Base-by-base conservation (phyloP, 2,797 vertebrate species). In the Distichodus sexfasciatus region DNA sequence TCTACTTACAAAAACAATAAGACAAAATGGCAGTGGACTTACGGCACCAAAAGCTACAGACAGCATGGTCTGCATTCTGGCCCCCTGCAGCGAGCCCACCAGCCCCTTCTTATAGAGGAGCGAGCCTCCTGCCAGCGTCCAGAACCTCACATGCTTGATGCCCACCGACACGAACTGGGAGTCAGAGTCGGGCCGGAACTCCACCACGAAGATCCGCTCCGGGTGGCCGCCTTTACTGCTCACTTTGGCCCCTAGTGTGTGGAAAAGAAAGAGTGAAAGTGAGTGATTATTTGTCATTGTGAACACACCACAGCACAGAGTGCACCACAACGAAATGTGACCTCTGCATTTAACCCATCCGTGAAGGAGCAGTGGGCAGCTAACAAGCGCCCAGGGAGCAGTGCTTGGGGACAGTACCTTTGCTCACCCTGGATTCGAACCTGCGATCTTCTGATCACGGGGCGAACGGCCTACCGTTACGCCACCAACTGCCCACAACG, bases 61-160 rank as follows among this genome's bases (percentile, higher is more conserved):
- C 75, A 98, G 89, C 96, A 98, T 98, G 63, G 95, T 98, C 86
- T 98, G 96, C 92, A 94, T 94, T 74, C 94, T 93, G n/a, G 93
- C 93, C 2, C 94, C 95, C 77, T 95, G 94, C 88, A 95, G 87
- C 1, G 91, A 89, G 35, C 95, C 93, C 6, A 96, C 91, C 82
- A 95, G 91, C 15, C 96, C 96, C 66, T 98, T 98, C 87, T 97
- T 98, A 79, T 94, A 96, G 14, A 98, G 81, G 55, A 98, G 88
- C 0, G 95, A 92, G 0, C 95, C 95, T 70, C 96, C 96, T 0
- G 94, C 96, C 82, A 98, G 83, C 0, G 93, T 96, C 96, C 96
- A 98, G 90, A 98, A 98, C 88, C 97, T 98, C 83, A 97, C 95
- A 83, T 98, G 95, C 75, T 96, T 97, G 73, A 98, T 92, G 24